Evolutionary conservation across 2,113 vertebrate species (phyloP).

Genomic region (Uropsilus gracilis): DNA sequence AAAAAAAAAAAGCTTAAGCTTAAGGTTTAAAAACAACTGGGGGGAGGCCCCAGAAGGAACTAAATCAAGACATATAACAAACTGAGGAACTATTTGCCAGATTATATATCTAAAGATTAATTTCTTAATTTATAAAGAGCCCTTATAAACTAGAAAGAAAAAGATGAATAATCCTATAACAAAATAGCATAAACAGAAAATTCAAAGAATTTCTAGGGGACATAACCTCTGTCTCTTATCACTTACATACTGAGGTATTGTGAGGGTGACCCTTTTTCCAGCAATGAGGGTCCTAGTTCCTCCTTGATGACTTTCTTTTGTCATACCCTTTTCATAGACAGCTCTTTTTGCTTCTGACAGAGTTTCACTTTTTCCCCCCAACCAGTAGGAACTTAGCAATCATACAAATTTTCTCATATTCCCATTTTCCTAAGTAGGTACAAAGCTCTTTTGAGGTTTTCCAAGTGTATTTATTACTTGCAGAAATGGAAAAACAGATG

Average conservation of each 20-base stretch:
- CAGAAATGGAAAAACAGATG: conserved; percentile 57
- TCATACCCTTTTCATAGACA: neutral
- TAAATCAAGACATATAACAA: conserved; percentile 22
- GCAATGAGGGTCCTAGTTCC: neutral
- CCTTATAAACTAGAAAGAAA: neutral
- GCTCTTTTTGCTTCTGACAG: neutral
- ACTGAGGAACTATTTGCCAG: neutral
- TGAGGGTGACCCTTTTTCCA: neutral
- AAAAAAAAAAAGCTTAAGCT: conserved; percentile 13
- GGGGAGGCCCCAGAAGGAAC: neutral
- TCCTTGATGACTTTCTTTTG: neutral
- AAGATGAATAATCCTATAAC: neutral
- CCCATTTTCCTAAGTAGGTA: conserved; percentile 54
- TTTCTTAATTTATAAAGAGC: conserved; percentile 1
- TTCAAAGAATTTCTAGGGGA: neutral
- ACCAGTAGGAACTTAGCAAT: neutral
- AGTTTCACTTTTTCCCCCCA: neutral
- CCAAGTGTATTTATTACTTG: conserved; percentile 40
- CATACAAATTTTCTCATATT: conserved; percentile 24
- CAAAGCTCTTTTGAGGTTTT: conserved; percentile 65
- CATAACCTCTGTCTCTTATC: neutral
- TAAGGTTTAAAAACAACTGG: neutral
- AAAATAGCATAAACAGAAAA: conserved; percentile 21
- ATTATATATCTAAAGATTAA: neutral
- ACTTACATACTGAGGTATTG: neutral